A percentile compares a stretch with the other conserved stretches of the same genome.
These are phyloP conservation scores for Chondrosia reniformis DNA, from an alignment of 37 sponge, comb jelly and placozoan species.

Conservation along the genomic window DNA sequence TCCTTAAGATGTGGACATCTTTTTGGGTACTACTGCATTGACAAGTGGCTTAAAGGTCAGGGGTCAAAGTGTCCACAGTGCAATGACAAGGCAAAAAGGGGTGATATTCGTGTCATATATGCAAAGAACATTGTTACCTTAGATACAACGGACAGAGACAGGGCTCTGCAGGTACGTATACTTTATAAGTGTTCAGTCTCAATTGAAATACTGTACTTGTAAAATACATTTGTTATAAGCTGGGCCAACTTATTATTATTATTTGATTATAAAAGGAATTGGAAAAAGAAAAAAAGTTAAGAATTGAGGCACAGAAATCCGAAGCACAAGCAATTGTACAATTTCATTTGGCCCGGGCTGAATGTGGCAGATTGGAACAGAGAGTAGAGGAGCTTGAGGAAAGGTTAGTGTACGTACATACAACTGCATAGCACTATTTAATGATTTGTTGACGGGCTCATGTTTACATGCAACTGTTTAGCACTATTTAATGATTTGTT, in stretches of 20 bases:
- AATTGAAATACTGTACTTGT: neutral
- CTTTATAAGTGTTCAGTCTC: neutral
- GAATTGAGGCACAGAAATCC: constrained; percentile 53
- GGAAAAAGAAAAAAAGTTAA: constrained; percentile 50
- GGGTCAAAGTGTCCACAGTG: constrained; percentile 86
- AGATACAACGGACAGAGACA: constrained; percentile 84
- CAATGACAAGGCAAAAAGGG: constrained; percentile 62
- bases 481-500: no score
- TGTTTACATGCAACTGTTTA: no score
- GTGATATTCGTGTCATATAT: constrained; percentile 77
- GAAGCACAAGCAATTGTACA: constrained; percentile 77
- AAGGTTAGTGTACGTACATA: constrained; percentile 16
- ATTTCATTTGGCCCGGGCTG: constrained; percentile 62
- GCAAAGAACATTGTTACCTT: constrained; percentile 72
- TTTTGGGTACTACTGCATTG: constrained; percentile 84
- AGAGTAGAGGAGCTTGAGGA: constrained; percentile 36
- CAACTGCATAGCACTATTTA: no score
- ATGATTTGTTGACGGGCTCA: no score
- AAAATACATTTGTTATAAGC: no score
- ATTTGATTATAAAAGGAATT: no score
- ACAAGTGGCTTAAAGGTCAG: constrained; percentile 72
- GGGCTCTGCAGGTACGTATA: constrained; percentile 51
- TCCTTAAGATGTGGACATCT: constrained; percentile 88
- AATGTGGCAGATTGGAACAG: constrained; percentile 71
- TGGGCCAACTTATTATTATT: no score